These are phyloP conservation scores for Taeniopygia guttata DNA, from an alignment of 2,797 vertebrate species.

Conservation along the genomic window DNA sequence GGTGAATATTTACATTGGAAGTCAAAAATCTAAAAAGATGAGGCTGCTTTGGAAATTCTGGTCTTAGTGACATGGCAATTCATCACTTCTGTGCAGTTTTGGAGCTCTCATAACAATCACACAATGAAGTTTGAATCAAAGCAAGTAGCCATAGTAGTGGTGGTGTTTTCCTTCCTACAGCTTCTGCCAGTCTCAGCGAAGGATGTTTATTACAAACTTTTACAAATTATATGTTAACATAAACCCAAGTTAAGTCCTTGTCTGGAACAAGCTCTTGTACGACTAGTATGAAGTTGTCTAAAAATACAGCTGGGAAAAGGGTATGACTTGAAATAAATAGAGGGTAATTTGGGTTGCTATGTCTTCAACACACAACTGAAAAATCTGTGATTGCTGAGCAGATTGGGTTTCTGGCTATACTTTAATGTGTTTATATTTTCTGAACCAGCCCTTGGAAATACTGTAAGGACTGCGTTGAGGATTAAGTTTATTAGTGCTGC, in stretches of 20 bases:
- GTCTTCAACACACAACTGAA: background rate
- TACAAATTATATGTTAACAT: slow-evolving; percentile 60
- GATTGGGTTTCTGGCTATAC: background rate
- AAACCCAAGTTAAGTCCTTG: slow-evolving; percentile 34
- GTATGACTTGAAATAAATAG: background rate
- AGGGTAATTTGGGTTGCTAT: slow-evolving; percentile 6
- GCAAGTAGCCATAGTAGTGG: slow-evolving; percentile 1
- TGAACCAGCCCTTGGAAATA: background rate
- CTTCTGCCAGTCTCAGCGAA: slow-evolving; percentile 12
- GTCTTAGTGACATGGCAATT: background rate
- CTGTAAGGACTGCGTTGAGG: background rate
- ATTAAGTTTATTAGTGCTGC: background rate
- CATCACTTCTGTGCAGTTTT: background rate
- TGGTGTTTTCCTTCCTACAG: slow-evolving; percentile 16
- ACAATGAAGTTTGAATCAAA: slow-evolving; percentile 20
- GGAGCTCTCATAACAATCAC: background rate
- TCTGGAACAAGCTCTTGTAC: slow-evolving; percentile 8
- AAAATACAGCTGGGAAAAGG: slow-evolving; percentile 8
- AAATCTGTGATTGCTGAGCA: background rate
- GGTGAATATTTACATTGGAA: slow-evolving; percentile 28
- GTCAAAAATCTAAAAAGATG: background rate
- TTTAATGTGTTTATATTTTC: background rate
- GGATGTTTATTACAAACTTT: slow-evolving; percentile 44
- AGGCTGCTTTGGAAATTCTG: slow-evolving; percentile 11
- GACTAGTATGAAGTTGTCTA: background rate